Evolutionary conservation across 2,888 invertebrate species (phyloP), one percentile per base, ranked within the genome.

Genomic region (Mythimna loreyi): DNA sequence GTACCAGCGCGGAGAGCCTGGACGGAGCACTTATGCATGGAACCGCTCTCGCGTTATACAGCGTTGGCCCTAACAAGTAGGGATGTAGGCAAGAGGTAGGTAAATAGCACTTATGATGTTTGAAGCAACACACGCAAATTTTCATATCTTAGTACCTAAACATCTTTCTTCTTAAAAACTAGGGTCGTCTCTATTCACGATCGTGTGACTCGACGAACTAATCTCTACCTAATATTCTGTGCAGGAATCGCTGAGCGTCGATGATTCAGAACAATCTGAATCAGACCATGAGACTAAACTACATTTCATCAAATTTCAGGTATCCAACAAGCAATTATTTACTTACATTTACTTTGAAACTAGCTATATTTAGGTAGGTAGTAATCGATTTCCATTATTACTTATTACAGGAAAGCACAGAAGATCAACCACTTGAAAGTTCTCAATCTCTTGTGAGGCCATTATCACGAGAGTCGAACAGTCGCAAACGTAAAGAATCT

Each of bases 241-340:
- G 40, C 57, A 58, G 68, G 68, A 67, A 57, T 33, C 45, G 52
- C 40, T 69, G 33, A n/a, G 67, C n/a, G 36, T 30, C 11, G 67
- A 67, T 3, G 36, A 67, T 23, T 67, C 55, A 0, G 67, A 40
- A 49, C 67, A 40, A 23, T 67, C 67, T 3, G 67, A n/a, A 40
- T 67, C 67, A 4, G 49, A 56, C 8, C 30, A 40, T 49, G 55
- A 23, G 1, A 30, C 40, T 49, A 56, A 23, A 56, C 1, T 16
- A 49, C n/a, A 49, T 40, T 58, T 58, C 11, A 13, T 21, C 13
- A 52, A 25, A 13, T 28, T 52, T 25, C 25, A 1, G 68, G 50
- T 43, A 67, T 6, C 23, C 40, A 40, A 9, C 19, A 49, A 56
- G 5, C n/a, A 40, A 36, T 50, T 0, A 45, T 45, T 45, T 19